Conservation (phyloP, 2,113 vertebrate genomes). For the Zootoca vivipara region DNA sequence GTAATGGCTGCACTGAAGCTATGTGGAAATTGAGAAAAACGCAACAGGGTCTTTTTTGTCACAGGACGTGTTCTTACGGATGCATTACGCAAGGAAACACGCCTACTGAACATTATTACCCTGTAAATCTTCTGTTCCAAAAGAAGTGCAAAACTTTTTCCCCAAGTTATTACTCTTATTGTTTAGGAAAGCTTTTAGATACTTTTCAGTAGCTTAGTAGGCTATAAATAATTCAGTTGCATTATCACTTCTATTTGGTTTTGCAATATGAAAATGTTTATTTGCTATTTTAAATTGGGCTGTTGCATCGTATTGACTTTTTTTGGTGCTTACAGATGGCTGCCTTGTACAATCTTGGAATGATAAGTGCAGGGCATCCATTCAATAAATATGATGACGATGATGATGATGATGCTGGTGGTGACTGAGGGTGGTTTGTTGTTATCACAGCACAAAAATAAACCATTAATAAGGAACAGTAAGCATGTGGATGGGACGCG, state of each 20-base stretch:
- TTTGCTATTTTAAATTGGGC: neutral
- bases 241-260: neutral
- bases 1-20: too few species aligned
- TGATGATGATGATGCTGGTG: neutral
- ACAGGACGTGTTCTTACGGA: neutral
- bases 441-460: neutral
- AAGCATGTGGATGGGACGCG: neutral
- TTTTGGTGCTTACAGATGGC: neutral
- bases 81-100: neutral
- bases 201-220: neutral
- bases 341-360: neutral
- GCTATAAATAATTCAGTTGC: neutral
- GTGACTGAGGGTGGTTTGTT: neutral
- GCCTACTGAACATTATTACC: neutral
- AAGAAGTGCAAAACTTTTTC: neutral
- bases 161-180: neutral
- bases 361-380: neutral
- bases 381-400: neutral
- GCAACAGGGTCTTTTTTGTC: neutral
- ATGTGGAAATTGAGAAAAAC: too few species aligned
- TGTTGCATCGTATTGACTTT: neutral
- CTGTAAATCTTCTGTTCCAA: neutral
- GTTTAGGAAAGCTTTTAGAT: neutral
- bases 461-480: neutral
- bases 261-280: neutral